phyloP scores from a whole-genome alignment of 2,113 vertebrate species.

The Grus americana region DNA sequence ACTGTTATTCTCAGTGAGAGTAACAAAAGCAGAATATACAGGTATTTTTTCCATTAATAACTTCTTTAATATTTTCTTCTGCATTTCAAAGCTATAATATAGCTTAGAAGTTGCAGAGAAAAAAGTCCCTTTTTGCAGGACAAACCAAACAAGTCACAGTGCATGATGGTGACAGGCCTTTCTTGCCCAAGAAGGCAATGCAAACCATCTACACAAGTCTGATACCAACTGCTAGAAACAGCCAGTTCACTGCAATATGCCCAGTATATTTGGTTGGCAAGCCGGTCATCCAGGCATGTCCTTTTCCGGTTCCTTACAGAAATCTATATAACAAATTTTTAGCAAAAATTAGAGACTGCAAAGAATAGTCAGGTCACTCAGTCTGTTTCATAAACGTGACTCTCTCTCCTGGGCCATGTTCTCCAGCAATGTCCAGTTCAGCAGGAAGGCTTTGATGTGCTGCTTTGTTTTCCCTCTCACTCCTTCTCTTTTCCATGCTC shows the following conservation, averaged over 20 bases:
- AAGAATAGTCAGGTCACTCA: background rate
- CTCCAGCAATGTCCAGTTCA: background rate
- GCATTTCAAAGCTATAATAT: background rate
- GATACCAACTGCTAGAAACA: background rate
- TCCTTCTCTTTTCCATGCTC: background rate
- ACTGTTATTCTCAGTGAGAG: background rate
- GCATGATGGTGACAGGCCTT: background rate
- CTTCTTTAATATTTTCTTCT: background rate
- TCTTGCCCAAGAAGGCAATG: background rate
- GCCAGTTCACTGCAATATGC: background rate
- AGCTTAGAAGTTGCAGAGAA: background rate
- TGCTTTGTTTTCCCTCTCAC: background rate
- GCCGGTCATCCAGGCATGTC: background rate
- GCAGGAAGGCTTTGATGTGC: background rate
- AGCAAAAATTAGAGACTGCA: background rate
- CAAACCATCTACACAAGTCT: background rate
- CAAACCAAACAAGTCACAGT: background rate
- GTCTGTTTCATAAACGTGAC: rapidly evolving
- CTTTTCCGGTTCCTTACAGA: background rate
- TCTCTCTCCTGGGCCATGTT: background rate
- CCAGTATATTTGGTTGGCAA: background rate
- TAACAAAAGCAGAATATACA: background rate
- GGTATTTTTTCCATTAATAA: background rate
- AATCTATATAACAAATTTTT: background rate
- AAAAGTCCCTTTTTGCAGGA: background rate